Conservation (phyloP, 2,888 invertebrate genomes). For the Synergus itoensis region DNA sequence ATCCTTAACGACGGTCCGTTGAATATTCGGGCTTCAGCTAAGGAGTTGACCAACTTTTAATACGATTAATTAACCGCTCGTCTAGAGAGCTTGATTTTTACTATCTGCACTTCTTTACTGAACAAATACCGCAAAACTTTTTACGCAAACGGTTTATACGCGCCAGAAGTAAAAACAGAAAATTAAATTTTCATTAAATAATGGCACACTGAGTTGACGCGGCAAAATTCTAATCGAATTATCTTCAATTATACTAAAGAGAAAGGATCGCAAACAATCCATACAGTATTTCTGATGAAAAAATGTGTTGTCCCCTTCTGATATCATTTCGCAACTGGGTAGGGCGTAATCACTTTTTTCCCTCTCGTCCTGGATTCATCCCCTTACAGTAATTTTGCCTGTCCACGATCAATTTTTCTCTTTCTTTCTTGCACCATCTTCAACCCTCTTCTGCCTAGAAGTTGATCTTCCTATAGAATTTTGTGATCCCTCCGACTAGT, state of each 20-base stretch:
- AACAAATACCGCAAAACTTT: background rate
- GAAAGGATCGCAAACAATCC: background rate
- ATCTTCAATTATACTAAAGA: background rate
- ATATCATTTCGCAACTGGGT: conserved; percentile 17
- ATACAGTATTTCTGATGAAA: background rate
- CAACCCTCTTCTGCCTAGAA: conserved; percentile 29
- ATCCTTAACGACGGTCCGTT: conserved; percentile 53
- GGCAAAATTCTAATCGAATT: background rate
- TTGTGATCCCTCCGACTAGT: conserved; percentile 46
- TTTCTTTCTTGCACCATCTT: conserved; percentile 29
- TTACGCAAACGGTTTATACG: background rate
- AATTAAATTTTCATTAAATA: background rate
- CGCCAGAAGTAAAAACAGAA: background rate
- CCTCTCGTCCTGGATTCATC: background rate
- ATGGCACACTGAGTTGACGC: background rate
- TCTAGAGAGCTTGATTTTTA: conserved; percentile 18
- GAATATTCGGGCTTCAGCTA: conserved; percentile 59
- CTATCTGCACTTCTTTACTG: conserved; percentile 4
- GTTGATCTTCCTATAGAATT: conserved; percentile 45
- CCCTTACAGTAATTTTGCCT: conserved; percentile 27
- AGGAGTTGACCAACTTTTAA: conserved; percentile 61
- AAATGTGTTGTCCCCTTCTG: conserved; percentile 30
- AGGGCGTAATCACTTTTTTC: conserved; percentile 31
- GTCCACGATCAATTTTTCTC: conserved; percentile 45
- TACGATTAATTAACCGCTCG: conserved; percentile 40